A percentile compares a stretch with the other conserved stretches of the same genome.
These are phyloP conservation scores for Hassar affinis DNA, from an alignment of 2,113 vertebrate species.

Conservation along the genomic window DNA sequence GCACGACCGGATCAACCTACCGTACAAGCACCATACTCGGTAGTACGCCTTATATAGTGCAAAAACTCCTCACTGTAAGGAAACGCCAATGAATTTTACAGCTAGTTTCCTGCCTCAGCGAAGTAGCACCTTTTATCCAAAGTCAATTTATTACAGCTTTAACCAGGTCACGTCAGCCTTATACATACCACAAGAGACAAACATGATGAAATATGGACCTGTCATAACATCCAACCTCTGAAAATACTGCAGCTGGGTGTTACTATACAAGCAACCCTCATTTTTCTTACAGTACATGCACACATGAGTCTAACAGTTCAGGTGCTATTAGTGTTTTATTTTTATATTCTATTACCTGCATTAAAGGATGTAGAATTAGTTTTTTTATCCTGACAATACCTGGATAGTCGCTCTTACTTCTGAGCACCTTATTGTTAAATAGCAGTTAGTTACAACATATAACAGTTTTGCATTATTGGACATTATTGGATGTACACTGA, in stretches of 20 bases:
- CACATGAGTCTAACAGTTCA: background rate
- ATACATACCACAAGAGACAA: background rate
- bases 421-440: background rate
- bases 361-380: background rate
- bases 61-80: background rate
- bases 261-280: background rate
- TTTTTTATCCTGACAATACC: background rate
- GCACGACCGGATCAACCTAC: background rate
- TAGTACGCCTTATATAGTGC: background rate
- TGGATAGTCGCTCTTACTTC: background rate
- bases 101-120: background rate
- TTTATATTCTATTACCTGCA: background rate
- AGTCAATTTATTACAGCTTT: background rate
- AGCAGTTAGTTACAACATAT: background rate
- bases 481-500: conserved; percentile 17
- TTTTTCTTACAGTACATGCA: background rate
- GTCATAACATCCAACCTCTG: conserved; percentile 14
- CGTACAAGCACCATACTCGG: background rate
- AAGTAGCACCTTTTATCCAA: conserved; percentile 1
- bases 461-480: background rate
- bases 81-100: conserved; percentile 6
- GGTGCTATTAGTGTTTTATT: background rate
- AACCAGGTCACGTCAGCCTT: background rate
- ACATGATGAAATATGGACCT: conserved; percentile 6
- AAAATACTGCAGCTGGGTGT: conserved; percentile 17